These are phyloP conservation scores for Dysmachus trigonus DNA, from an alignment of 2,888 invertebrate species.

Conservation along the genomic window DNA sequence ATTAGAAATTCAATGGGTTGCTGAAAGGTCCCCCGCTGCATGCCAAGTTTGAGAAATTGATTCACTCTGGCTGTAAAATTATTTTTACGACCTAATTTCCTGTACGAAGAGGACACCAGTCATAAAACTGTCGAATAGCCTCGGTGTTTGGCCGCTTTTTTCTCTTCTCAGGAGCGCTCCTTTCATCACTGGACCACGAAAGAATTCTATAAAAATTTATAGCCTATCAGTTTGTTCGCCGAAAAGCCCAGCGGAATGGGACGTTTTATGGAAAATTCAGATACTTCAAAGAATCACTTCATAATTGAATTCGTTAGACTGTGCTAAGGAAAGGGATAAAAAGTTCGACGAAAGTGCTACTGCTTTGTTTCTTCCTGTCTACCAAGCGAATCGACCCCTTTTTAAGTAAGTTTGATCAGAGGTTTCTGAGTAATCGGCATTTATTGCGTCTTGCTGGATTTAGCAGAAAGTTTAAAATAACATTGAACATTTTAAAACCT, in stretches of 20 bases:
- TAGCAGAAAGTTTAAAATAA: neutral
- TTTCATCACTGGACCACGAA: neutral
- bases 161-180: neutral
- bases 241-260: neutral
- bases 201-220: conserved; percentile 8
- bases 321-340: neutral
- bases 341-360: neutral
- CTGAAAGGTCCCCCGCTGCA: neutral
- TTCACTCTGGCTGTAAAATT: neutral
- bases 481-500: no score
- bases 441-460: neutral
- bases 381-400: neutral
- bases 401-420: neutral
- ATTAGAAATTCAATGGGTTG: conserved; percentile 9
- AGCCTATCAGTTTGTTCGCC: neutral
- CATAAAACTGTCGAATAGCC: neutral
- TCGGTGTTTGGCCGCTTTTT: neutral
- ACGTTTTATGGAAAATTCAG: conserved; percentile 5
- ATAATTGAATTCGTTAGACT: neutral
- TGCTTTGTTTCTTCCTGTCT: neutral
- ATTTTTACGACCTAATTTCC: conserved; percentile 8
- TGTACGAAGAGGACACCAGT: neutral
- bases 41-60: neutral
- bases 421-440: neutral
- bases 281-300: neutral